A percentile compares a stretch with the other conserved stretches of the same genome.
Conservation (phyloP, 2,888 invertebrate species). For the Cheilosia pagana region DNA sequence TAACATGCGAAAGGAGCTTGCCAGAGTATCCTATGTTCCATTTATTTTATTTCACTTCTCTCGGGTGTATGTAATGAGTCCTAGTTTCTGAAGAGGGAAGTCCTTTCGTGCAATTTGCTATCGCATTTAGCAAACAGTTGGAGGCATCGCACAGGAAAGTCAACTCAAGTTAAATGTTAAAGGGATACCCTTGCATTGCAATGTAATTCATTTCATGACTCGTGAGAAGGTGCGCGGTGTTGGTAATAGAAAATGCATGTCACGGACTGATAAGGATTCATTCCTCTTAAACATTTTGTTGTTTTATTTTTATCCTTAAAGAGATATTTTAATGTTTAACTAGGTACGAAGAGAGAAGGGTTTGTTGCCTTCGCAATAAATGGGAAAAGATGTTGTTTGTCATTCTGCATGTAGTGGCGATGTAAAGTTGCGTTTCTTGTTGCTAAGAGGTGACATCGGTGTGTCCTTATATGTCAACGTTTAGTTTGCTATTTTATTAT, state of each 20-base stretch:
- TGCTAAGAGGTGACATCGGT: background rate
- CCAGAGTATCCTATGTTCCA: background rate
- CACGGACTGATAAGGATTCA: conserved; percentile 62
- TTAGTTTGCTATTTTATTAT: too few relatives aligned
- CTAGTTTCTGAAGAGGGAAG: conserved; percentile 21
- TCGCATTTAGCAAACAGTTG: conserved; percentile 53
- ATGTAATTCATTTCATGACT: background rate
- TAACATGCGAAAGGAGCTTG: background rate
- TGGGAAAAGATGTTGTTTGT: background rate
- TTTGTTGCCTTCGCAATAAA: conserved; percentile 30
- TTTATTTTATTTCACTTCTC: background rate
- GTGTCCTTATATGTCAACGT: too few relatives aligned
- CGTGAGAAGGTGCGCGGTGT: background rate
- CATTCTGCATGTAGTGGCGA: too few relatives aligned
- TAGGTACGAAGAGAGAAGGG: conserved; percentile 12
- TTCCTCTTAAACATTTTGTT: conserved; percentile 26
- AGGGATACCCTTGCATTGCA: conserved; percentile 36
- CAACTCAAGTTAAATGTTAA: conserved; percentile 36
- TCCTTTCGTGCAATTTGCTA: conserved; percentile 39
- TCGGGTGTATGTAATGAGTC: conserved; percentile 24
- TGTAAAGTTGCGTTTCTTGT: background rate
- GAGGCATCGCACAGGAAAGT: conserved; percentile 21
- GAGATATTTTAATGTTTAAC: conserved; percentile 50
- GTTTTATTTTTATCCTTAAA: conserved; percentile 11
- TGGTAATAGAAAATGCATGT: conserved; percentile 53